Evolutionary conservation across 2,113 vertebrate genomes (phyloP), one percentile per base, ranked within the genome.

Genomic region (Eolophus roseicapilla): DNA sequence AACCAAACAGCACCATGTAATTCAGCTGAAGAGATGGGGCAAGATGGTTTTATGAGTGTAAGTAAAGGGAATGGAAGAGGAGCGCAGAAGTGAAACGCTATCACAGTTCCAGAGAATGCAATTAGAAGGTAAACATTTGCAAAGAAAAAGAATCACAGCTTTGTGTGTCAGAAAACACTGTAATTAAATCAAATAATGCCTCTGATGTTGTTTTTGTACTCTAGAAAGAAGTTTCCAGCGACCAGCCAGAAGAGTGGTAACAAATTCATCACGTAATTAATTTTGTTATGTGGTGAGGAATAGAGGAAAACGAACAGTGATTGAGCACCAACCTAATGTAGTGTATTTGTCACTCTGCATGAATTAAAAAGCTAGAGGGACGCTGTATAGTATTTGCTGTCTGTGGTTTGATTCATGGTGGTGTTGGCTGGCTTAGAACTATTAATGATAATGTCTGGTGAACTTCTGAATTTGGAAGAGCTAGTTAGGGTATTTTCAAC

Each of bases 341-440:
- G 86, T 64, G 4, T 82, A 94, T 95, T 96, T 97, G 92, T 96
- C 95, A 90, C 90, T 88, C 94, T 88, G 65, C 0, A 0, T 93
- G 93, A 94, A 89, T 95, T 92, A 95, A 93, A 96, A 96, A 97
- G 95, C 94, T 92, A 39, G 65, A 95, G 84, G 92, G 76, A 87
- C 33, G 35, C 59, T 29, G 67, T n/a, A 65, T 17, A 78, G 75
- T 75, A 53, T 92, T 94, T 90, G 76, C 82, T 87, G 62, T 86
- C 93, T 97, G 29, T 55, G 62, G 70, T 92, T 91, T 95, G 91
- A 96, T 96, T 95, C 86, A 90, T 85, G 33, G 50, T 3, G 0
- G 11, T 93, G 31, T 53, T 93, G 82, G 46, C 70, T 88, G 35
- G 71, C 80, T 91, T 75, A 78, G 55, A 77, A 75, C 62, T 92